Base-by-base conservation (phyloP, 2,797 vertebrate species). In the Fringilla coelebs region DNA sequence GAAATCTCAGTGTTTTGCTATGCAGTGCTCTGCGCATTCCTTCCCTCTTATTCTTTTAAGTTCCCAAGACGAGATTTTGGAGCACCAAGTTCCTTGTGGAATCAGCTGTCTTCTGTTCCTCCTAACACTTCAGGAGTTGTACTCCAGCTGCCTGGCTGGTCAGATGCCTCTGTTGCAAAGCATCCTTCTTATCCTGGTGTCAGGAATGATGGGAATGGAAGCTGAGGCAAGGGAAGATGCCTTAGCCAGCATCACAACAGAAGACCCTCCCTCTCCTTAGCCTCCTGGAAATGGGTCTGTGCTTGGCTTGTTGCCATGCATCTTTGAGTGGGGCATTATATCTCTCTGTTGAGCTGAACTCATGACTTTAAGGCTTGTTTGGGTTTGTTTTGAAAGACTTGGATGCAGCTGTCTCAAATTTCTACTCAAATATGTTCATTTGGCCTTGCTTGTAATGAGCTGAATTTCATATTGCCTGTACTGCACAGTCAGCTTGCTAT, bases 391-490 rank as follows among this genome's bases (percentile, higher is more conserved):
- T 92, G 72, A 93, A 95, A 93, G 71, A 79, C 55, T 89, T 87
- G 90, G 65, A 88, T 88, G 83, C 83, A 95, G 85, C 96, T 96
- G 89, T 86, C 85, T 94, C 9, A 1, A 87, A 93, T 95, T 94
- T 95, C 85, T 60, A 38, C 91, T 93, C 61, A 79, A 92, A 94
- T 90, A 82, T 88, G 79, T 95, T 96, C 94, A 91, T 88, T 95
- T 95, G 95, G 95, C 91, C 88, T 90, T 93, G 74, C 93, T 94
- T 96, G 83, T 94, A 95, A 96, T 94, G 95, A 96, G 87, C 91
- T 93, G 93, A 95, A 97, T 97, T 96, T 95, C 93, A 78, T 93
- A 93, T 84, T 95, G 95, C 89, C 91, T 94, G 65, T 93, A 94
- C 93, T 93, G 85, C 82, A 73, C 91, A 93, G 71, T 90, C 95